Evolutionary conservation across 2,888 invertebrate genomes (phyloP).

Genomic region (Zaprionus lineosus): DNA sequence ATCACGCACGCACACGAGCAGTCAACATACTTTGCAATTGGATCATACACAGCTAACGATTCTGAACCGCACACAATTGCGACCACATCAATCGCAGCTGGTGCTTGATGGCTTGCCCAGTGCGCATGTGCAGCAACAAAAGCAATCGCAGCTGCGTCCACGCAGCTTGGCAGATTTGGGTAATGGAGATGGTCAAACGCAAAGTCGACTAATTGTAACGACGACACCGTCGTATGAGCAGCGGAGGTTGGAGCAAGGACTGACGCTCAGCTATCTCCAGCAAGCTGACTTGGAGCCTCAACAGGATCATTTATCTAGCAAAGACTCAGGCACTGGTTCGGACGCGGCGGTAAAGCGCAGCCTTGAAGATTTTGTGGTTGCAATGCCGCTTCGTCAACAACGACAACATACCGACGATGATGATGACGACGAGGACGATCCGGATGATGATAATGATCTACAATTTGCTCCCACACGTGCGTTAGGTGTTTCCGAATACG

Average conservation of each 20-base stretch:
- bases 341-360: conserved; percentile 81
- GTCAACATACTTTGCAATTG: conserved; percentile 61
- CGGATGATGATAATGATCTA: conserved; percentile 56
- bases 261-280: conserved; percentile 69
- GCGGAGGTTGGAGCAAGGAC: conserved; percentile 66
- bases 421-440: conserved; percentile 37
- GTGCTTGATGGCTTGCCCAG: conserved; percentile 44
- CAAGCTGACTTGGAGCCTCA: conserved; percentile 70
- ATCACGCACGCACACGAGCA: conserved; percentile 42
- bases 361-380: conserved; percentile 72
- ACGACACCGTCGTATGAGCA: conserved; percentile 78
- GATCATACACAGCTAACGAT: conserved; percentile 79
- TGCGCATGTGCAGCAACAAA: conserved; percentile 26
- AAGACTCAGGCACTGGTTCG: conserved; percentile 80
- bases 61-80: conserved; percentile 72
- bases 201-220: conserved; percentile 72
- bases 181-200: conserved; percentile 43
- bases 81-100: conserved; percentile 57
- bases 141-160: conserved; percentile 55
- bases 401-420: conserved; percentile 32
- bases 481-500: conserved; percentile 67
- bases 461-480: conserved; percentile 65
- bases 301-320: conserved; percentile 80
- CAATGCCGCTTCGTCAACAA: conserved; percentile 36
- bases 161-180: conserved; percentile 70